Evolutionary conservation across 2,888 invertebrate genomes (phyloP), one percentile per base, ranked within the genome.

Genomic region (Synergus itoensis): DNA sequence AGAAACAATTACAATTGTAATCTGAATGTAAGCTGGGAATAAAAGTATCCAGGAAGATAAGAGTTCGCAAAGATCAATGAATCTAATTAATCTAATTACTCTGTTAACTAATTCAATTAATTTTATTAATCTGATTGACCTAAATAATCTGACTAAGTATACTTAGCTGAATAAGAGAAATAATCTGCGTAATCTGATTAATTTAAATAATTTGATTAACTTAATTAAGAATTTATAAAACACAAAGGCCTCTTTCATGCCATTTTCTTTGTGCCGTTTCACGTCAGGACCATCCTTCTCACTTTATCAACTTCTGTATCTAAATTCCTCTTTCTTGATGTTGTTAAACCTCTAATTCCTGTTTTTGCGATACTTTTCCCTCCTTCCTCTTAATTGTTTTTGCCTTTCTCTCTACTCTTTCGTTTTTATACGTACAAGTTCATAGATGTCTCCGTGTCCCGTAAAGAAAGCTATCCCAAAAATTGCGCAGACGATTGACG

Each of bases 401-500:
- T 64, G 53, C 75, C 21, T 60, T 18, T 79, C 16, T 67, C 60
- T 48, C 40, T 79, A 8, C 60, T 48, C 43, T 79, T 9, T 79
- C 81, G 48, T 64, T 83, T 82, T 18, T 69, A 36, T 65, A 80
- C 63, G 77, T 76, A 77, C 76, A 77, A 57, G 69, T 73, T 81
- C 81, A 76, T 84, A 79, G 67, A 78, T 83, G 83, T 84, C 80
- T 79, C 79, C 77, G 77, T 81, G 64, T 80, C 78, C 78, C 60
- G 62, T 79, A 79, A 67, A 77, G 64, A 79, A 79, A 77, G 48
- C 73, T 73, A 73, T 65, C 36, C 65, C 81, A 76, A 79, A 86
- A 85, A 85, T 84, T 84, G 84, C 84, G 87, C 86, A 84, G 87
- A 87, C 85, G 86, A 88, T 87, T 90, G 91, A 91, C 88, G 89